These are phyloP conservation scores for Malaclemys terrapin DNA, from an alignment of 2,113 vertebrate genomes.

Conservation along the genomic window DNA sequence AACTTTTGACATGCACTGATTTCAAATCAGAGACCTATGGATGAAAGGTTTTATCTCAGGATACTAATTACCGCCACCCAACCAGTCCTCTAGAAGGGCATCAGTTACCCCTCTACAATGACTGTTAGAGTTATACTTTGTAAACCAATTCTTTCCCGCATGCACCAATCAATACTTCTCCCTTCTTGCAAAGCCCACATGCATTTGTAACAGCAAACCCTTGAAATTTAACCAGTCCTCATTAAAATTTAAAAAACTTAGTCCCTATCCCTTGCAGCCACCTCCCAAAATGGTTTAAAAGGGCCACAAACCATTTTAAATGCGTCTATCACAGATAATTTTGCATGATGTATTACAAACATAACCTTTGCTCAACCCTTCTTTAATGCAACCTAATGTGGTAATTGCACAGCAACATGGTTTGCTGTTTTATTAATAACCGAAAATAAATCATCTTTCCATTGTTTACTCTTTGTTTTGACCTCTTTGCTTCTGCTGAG, in stretches of 20 bases:
- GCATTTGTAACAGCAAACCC: slow-evolving; percentile 41
- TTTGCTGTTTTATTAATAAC: background rate
- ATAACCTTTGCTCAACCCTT: background rate
- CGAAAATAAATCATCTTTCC: fast-evolving
- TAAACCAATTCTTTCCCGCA: slow-evolving; percentile 37
- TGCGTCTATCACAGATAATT: background rate
- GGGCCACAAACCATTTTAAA: background rate
- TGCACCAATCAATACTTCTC: slow-evolving; percentile 46
- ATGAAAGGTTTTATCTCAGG: slow-evolving; percentile 3
- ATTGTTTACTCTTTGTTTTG: background rate
- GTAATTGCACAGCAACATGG: background rate
- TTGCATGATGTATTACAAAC: background rate
- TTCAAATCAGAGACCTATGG: slow-evolving; percentile 14
- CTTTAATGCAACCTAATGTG: background rate
- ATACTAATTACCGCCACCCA: background rate
- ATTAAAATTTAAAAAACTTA: slow-evolving; percentile 55
- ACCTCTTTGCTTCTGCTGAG: background rate
- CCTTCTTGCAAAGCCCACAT: slow-evolving; percentile 47
- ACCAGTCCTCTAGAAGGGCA: background rate
- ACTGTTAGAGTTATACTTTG: slow-evolving; percentile 1
- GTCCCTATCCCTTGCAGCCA: slow-evolving; percentile 3
- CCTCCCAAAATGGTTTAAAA: background rate
- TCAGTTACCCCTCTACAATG: background rate
- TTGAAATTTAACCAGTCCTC: slow-evolving; percentile 53
- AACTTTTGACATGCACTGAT: background rate